Conservation (phyloP, 2,888 invertebrate species). For the Criorhina ranunculi region DNA sequence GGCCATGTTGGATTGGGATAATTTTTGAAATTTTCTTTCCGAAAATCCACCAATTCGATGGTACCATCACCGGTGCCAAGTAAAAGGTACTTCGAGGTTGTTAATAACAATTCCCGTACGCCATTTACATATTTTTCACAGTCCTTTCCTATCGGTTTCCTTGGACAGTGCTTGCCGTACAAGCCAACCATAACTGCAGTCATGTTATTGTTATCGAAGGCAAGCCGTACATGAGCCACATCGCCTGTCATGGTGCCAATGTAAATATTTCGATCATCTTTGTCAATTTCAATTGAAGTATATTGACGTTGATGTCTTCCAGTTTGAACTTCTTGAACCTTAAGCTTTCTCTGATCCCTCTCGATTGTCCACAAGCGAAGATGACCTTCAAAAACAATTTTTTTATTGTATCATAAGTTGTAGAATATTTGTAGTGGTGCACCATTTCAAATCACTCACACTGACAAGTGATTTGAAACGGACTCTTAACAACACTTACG, state of each 20-base stretch:
- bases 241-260: constrained; percentile 94
- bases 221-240: constrained; percentile 84
- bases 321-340: constrained; percentile 90
- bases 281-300: constrained; percentile 89
- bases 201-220: constrained; percentile 86
- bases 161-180: constrained; percentile 84
- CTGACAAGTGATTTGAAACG: too few relatives aligned
- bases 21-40: constrained; percentile 84
- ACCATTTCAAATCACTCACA: too few relatives aligned
- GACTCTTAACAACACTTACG: constrained; percentile 85
- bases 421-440: too few relatives aligned
- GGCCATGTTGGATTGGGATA: constrained; percentile 86
- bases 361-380: constrained; percentile 91
- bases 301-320: constrained; percentile 92
- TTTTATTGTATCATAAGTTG: too few relatives aligned
- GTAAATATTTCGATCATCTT: constrained; percentile 90
- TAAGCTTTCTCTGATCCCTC: constrained; percentile 88
- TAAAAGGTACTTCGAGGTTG: constrained; percentile 88
- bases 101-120: constrained; percentile 88
- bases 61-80: constrained; percentile 95
- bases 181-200: constrained; percentile 85
- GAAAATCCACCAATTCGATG: constrained; percentile 89
- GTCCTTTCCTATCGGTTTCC: constrained; percentile 83
- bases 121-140: constrained; percentile 84
- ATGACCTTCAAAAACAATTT: constrained; percentile 86